Percentiles rank a stretch among this genome's conserved stretches.
Conservation (phyloP, 2,888 invertebrate genomes). For the Fragum whitleyi region DNA sequence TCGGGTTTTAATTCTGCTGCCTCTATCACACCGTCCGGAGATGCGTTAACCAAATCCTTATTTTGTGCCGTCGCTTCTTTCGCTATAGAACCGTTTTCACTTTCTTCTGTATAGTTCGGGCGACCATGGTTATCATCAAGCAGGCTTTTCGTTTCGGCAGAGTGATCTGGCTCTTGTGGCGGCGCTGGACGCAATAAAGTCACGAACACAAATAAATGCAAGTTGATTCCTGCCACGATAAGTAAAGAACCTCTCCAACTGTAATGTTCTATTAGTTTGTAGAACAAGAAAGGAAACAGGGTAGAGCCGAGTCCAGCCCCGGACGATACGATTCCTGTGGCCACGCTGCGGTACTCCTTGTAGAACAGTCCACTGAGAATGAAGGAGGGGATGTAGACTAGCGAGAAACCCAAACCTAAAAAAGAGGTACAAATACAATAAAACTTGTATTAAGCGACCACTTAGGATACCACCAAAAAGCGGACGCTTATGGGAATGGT, state of each 20-base stretch:
- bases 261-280: conserved; percentile 70
- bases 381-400: conserved; percentile 75
- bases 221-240: conserved; percentile 70
- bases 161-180: not conserved
- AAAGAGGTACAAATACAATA: conserved; percentile 8
- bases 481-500: too few relatives aligned
- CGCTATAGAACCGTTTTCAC: not conserved
- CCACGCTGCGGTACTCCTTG: conserved; percentile 70
- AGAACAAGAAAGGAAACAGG: conserved; percentile 70
- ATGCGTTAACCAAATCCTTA: not conserved
- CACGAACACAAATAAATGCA: conserved; percentile 71
- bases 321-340: conserved; percentile 74
- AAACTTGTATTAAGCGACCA: not conserved
- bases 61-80: not conserved
- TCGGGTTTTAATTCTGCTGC: not conserved
- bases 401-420: conserved; percentile 75
- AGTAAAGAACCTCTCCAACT: conserved; percentile 77
- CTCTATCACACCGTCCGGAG: not conserved
- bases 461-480: too few relatives aligned
- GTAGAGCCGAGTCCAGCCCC: conserved; percentile 74
- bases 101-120: not conserved
- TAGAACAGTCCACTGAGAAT: conserved; percentile 77
- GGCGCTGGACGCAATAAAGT: conserved; percentile 64
- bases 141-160: not conserved
- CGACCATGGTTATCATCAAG: not conserved